Percentiles rank a stretch among this genome's conserved stretches.
phyloP scores from a whole-genome alignment of 2,888 invertebrate species.

The Tipula unca region DNA sequence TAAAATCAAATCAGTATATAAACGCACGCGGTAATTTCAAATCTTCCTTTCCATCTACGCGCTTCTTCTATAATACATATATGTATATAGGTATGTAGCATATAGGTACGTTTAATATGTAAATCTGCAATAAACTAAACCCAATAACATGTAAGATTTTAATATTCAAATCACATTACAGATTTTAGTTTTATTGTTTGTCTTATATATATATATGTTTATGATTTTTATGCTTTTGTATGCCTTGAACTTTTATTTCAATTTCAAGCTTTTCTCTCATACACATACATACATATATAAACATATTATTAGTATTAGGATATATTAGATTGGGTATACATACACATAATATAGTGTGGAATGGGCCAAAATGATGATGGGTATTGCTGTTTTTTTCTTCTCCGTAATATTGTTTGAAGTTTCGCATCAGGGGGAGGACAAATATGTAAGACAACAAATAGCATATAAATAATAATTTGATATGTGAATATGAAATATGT shows the following conservation, averaged over 20 bases:
- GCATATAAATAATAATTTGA: conserved; percentile 14
- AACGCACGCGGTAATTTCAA: too few species aligned
- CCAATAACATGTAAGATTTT: not conserved
- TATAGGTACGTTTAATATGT: too few species aligned
- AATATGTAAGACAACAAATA: not conserved
- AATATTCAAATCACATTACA: not conserved
- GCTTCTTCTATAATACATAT: too few species aligned
- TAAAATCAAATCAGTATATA: too few species aligned
- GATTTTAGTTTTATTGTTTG: not conserved
- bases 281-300: not conserved
- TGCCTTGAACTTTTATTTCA: not conserved
- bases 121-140: not conserved
- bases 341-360: not conserved
- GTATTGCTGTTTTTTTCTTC: not conserved
- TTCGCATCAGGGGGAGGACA: not conserved
- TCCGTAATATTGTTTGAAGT: not conserved
- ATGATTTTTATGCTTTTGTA: not conserved
- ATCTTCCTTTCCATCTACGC: too few species aligned
- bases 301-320: not conserved
- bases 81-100: too few species aligned
- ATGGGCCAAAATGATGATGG: not conserved
- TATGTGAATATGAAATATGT: conserved; percentile 8
- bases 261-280: not conserved
- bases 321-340: not conserved
- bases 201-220: not conserved